Conservation (phyloP, 2,888 invertebrate genomes). For the Oegoconia quadripuncta region DNA sequence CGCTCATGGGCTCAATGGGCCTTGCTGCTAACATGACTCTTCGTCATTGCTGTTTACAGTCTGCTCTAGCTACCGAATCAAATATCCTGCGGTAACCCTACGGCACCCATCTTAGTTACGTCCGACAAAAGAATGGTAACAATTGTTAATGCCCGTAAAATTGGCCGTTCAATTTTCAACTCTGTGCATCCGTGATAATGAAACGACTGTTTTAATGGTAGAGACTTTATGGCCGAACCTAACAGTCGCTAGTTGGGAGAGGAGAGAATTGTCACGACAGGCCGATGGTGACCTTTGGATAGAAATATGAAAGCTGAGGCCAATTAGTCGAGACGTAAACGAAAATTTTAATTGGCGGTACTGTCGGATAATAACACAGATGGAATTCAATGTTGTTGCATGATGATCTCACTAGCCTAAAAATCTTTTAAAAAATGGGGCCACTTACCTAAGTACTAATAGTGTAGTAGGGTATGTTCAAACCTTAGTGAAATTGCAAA, state of each 20-base stretch:
- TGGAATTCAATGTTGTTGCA: too few species aligned
- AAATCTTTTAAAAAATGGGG: too few species aligned
- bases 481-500: too few species aligned
- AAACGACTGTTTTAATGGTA: constrained; percentile 17
- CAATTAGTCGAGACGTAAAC: constrained; percentile 17
- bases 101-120: constrained; percentile 17
- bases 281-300: constrained; percentile 25
- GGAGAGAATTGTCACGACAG: constrained; percentile 25
- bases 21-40: too few species aligned
- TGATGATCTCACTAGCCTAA: too few species aligned
- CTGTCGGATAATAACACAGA: too few species aligned
- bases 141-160: constrained; percentile 25
- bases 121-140: constrained; percentile 22
- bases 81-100: not conserved
- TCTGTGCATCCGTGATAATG: constrained; percentile 18
- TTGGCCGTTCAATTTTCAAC: constrained; percentile 20
- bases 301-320: constrained; percentile 26
- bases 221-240: constrained; percentile 5
- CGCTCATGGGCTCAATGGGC: too few species aligned
- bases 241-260: too few species aligned
- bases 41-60: too few species aligned
- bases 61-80: not conserved
- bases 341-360: constrained; percentile 15
- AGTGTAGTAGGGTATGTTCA: too few species aligned
- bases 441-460: too few species aligned